Percentiles rank a stretch among this genome's conserved stretches.
phyloP scores from a whole-genome alignment of 30 jellyfish, hydroid and myxozoan genomes.

The Haliclystus octoradiatus region DNA sequence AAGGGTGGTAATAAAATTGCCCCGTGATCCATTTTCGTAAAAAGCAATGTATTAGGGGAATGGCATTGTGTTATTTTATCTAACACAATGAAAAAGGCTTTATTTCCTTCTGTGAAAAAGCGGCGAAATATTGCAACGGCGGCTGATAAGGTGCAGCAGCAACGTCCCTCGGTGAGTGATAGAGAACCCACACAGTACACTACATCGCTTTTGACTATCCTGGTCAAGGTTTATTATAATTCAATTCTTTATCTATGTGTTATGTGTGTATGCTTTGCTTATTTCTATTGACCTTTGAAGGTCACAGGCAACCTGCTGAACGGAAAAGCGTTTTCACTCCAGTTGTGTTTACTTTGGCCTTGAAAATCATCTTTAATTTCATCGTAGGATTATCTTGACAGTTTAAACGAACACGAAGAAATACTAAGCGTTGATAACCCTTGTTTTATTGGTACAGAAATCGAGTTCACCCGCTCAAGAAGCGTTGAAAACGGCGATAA shows the following conservation, averaged over 20 bases:
- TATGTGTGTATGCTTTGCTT: neutral
- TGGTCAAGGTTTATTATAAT: no score
- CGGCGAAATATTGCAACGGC: conserved; percentile 3
- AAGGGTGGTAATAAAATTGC: neutral
- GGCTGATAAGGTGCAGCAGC: conserved; percentile 3
- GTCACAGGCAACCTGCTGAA: neutral
- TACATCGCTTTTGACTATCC: no score
- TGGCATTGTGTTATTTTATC: neutral
- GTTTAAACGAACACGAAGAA: neutral
- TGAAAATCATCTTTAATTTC: neutral
- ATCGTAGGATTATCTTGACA: neutral
- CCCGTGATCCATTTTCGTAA: neutral
- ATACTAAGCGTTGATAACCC: neutral
- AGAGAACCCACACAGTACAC: neutral
- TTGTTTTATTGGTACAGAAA: neutral
- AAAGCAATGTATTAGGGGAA: neutral
- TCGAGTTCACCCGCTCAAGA: neutral
- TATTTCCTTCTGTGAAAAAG: neutral
- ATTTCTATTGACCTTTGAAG: neutral
- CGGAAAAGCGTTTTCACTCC: neutral
- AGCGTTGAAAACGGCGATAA: neutral
- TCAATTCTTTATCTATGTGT: no score
- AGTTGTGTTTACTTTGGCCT: neutral
- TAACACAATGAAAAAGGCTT: neutral
- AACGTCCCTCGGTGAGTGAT: conserved; percentile 1